Base-by-base conservation (phyloP, 1,140 invertebrate genomes). In the Drosophila biarmipes region DNA sequence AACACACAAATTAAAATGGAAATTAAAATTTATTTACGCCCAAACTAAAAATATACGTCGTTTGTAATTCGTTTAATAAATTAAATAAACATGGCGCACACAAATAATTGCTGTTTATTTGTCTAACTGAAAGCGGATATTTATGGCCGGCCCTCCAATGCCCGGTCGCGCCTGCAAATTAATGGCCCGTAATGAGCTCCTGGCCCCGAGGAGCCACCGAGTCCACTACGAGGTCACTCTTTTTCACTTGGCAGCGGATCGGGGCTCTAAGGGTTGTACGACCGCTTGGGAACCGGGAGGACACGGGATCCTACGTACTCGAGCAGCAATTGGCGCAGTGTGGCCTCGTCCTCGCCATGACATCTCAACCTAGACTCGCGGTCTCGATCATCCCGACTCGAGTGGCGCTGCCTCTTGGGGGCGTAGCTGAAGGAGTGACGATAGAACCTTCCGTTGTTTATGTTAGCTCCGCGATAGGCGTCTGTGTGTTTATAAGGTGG, bases 341-440 rank as follows among this genome's bases (percentile, higher is more conserved):
- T 92, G 68, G 85, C 91, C 81, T 92, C 91, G 82, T 92, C 91
- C 74, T 92, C 91, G 78, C 90, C 91, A 92, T 91, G 90, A 92
- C 90, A 91, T 91, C 90, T 91, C 73, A 91, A 86, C 79, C 89
- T 91, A 55, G 89, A 91, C 77, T 91, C 89, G 55, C 89, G 80
- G 62, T 90, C 87, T 75, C 91, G 89, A 90, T 92, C 91, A 80
- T 91, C 77, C 66, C 80, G 87, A 63, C 77, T 90, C 71, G 81
- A 75, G 59, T 85, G 78, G 58, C 90, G 78, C 53, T 87, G 79
- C 45, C 91, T 73, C 62, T 92, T 92, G 51, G 90, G 91, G 74
- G 87, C 91, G 82, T 92, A 91, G 80, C 91, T 92, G 59, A 92
- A 91, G 62, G 91, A 92, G 80, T 91, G 91, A 61, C 91, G 91